Base-by-base conservation (phyloP, 1,140 invertebrate species). In the Ceratitis capitata region DNA sequence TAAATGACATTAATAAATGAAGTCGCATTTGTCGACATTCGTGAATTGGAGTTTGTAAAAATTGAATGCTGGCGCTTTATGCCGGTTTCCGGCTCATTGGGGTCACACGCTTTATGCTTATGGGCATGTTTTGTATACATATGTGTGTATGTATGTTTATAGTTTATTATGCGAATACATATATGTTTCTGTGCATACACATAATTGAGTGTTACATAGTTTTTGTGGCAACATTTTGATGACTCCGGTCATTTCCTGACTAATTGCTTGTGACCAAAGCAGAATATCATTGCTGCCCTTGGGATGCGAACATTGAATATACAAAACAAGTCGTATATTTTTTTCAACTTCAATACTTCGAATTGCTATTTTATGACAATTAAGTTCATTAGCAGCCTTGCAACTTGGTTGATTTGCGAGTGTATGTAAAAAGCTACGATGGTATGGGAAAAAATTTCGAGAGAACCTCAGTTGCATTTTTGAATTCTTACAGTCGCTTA, bases 161-260 rank as follows among this genome's bases (percentile, higher is more conserved):
- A 19, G 64, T n/a, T 7, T 56, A 56, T 58, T 6, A 32, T 14
- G 9, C n/a, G n/a, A 1, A 2, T 14, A n/a, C 16, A 69, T 69
- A 39, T n/a, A 69, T 78, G 19, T n/a, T 35, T n/a, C 35, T 69
- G 61, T 69, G 4, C 14, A 53, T n/a, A n/a, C n/a, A n/a, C n/a
- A n/a, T n/a, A n/a, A n/a, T n/a, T n/a, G n/a, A n/a, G n/a, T n/a
- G n/a, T n/a, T n/a, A n/a, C n/a, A n/a, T 53, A 53, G 14, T 53
- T 53, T 53, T 53, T 53, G n/a, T 29, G 16, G 39, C 61, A 35
- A 69, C 82, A 85, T 53, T 82, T 82, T 85, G 69, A 85, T 53
- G 82, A 42, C 56, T 82, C 69, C 69, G 84, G 84, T 85, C 84
- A 85, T 82, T 85, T 85, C 84, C 84, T 85, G 84, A 56, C 84